These are phyloP conservation scores for Aldabrachelys gigantea DNA, from an alignment of 2,113 vertebrate genomes.

Conservation along the genomic window DNA sequence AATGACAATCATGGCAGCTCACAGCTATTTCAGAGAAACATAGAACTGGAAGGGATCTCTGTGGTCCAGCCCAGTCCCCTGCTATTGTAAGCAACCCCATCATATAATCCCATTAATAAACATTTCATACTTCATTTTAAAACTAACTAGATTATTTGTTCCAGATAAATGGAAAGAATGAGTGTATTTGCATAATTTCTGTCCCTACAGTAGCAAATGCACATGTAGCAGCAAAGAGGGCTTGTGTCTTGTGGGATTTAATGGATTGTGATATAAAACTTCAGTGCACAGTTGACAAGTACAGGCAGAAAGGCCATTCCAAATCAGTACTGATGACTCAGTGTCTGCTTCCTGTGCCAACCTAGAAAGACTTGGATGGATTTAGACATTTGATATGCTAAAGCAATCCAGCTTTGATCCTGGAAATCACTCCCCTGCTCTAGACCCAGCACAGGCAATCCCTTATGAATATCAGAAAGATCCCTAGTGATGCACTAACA, in stretches of 20 bases:
- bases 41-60: background rate
- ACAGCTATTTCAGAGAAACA: background rate
- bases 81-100: background rate
- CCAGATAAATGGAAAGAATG: background rate
- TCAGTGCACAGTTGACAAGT: background rate
- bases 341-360: background rate
- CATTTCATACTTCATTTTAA: background rate
- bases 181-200: background rate
- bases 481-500: background rate
- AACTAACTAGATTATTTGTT: background rate
- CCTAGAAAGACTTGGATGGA: background rate
- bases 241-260: background rate
- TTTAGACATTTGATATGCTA: background rate
- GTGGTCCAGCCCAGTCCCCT: background rate
- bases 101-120: background rate
- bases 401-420: background rate
- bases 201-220: background rate
- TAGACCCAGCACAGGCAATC: background rate
- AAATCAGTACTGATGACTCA: background rate
- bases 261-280: background rate
- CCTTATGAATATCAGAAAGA: background rate
- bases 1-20: conserved; percentile 3
- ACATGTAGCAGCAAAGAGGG: conserved; percentile 17
- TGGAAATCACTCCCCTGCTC: background rate
- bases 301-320: background rate